These are phyloP conservation scores for Zapornia atra DNA, from an alignment of 2,113 vertebrate genomes.

Conservation along the genomic window DNA sequence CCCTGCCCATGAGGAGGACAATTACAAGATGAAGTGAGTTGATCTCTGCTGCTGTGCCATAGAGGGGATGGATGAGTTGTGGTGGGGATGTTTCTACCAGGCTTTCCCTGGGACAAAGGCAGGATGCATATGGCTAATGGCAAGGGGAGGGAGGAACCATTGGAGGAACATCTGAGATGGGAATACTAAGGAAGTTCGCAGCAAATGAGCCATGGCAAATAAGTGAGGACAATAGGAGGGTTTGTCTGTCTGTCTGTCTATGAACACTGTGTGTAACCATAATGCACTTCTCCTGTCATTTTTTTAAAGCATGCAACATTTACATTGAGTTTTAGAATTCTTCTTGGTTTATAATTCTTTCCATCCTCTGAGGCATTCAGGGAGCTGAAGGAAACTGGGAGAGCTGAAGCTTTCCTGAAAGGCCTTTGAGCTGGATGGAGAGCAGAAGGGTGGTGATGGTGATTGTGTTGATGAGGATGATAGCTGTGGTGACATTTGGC, in stretches of 20 bases:
- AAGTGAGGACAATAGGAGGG: neutral
- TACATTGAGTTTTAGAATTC: neutral
- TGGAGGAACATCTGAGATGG: neutral
- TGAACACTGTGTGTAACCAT: neutral
- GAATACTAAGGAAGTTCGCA: neutral
- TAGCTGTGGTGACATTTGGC: neutral
- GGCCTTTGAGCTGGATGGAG: neutral
- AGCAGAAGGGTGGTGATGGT: neutral
- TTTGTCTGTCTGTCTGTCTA: neutral
- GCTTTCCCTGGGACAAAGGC: neutral
- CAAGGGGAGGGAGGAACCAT: neutral
- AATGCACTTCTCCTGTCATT: neutral
- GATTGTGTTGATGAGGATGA: neutral
- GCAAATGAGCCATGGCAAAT: neutral
- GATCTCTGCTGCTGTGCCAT: rapidly evolving
- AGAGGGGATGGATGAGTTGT: neutral
- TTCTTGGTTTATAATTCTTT: neutral
- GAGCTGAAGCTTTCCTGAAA: neutral
- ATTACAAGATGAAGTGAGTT: rapidly evolving
- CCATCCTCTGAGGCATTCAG: neutral
- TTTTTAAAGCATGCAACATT: neutral
- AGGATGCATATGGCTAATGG: no score
- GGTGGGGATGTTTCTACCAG: neutral
- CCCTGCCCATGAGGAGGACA: neutral
- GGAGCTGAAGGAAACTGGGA: neutral